Base-by-base conservation (phyloP, 2,888 invertebrate genomes). In the Campoplex capitator region DNA sequence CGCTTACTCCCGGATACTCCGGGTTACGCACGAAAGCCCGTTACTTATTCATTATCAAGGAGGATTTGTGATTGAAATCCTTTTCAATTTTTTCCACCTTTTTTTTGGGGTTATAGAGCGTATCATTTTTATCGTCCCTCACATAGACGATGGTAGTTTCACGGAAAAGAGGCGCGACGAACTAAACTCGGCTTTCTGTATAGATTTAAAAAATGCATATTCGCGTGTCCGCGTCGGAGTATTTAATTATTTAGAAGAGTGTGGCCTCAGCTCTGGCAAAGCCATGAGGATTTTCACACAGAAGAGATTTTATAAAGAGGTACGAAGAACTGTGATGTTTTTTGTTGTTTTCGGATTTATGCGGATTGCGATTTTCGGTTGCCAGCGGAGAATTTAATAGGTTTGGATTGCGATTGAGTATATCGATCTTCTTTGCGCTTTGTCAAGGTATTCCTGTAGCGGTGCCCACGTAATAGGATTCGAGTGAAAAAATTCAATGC, bases 171-270 rank as follows among this genome's bases (percentile, higher is more conserved):
- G 54, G 54, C 84, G 65, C 84, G 65, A 86, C 82, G 74, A 78
- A 80, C 73, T 74, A 35, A 68, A 35, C n/a, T 62, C 4, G 32
- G 45, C 74, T 80, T 70, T 84, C n/a, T 70, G 54, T 58, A n/a
- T 38, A 67, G 68, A 45, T 85, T 87, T 91, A 88, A 91, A 91
- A 91, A 91, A 91, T 91, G 88, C 86, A 91, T 90, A 81, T 86
- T 91, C 88, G 90, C 91, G 91, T 92, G 92, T 83, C 68, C 16
- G 23, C 11, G 23, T 23, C 23, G 35, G 68, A 45, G 67, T 78
- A 56, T 73, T 87, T 65, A 77, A 84, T 87, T 87, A 87, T 87
- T 87, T 87, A 87, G 86, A 11, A 23, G 70, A 76, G 42, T 9
- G 71, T 42, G 35, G 11, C 16, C 45, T 23, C 35, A 71, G 35